These are phyloP conservation scores for Tinea semifulvella DNA, from an alignment of 2,888 invertebrate species.

Conservation along the genomic window DNA sequence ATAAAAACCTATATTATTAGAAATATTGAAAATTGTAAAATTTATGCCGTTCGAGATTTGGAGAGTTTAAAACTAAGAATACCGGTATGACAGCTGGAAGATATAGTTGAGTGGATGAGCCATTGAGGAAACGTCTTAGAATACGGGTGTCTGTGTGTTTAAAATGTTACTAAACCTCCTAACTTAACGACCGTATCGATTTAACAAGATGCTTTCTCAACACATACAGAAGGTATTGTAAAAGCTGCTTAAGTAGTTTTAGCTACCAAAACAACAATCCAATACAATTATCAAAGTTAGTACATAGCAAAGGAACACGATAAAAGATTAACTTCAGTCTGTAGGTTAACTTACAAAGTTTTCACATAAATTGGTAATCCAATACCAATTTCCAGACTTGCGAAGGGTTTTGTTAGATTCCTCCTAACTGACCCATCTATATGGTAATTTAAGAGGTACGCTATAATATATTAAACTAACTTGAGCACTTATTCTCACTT, in stretches of 20 bases:
- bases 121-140: no score
- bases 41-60: no score
- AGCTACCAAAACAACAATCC: background rate
- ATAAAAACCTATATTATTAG: no score
- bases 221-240: no score
- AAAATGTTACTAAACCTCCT: no score
- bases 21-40: no score
- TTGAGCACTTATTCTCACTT: background rate
- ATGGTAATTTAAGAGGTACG: conserved; percentile 4
- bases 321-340: conserved; percentile 11
- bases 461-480: conserved; percentile 2
- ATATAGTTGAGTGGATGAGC: no score
- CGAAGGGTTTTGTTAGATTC: conserved; percentile 4
- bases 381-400: conserved; percentile 6
- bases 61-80: no score
- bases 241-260: background rate
- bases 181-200: no score
- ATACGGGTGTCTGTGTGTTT: no score
- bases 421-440: conserved; percentile 9
- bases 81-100: no score
- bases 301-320: conserved; percentile 7
- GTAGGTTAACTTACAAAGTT: conserved; percentile 12
- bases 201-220: background rate
- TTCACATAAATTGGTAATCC: conserved; percentile 12
- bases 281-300: conserved; percentile 10